Evolutionary conservation across 2,888 invertebrate genomes (phyloP), one percentile per base, ranked within the genome.

Genomic region (Pyrrhia umbra): DNA sequence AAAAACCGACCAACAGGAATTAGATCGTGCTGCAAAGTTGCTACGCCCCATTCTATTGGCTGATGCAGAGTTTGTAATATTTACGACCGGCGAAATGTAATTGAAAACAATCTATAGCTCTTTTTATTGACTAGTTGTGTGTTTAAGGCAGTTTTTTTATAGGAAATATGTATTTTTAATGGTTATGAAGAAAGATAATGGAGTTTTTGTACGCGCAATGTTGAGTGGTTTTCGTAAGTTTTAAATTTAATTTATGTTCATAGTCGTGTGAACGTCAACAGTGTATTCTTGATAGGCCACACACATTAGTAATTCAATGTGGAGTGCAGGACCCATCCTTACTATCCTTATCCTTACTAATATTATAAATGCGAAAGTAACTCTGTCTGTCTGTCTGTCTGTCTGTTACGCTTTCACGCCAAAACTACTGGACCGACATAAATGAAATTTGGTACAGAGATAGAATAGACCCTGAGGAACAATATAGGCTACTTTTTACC

Each of bases 11-110:
- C 65, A 77, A 72, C 75, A 54, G 59, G 43, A 79, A 68, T 77
- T 80, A 79, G 81, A 78, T 75, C 64, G 56, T 71, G 71, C 70
- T 68, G 70, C 78, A 83, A 79, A 79, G 78, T 84, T 82, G 78
- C 81, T 58, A 13, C 39, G 57, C 54, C 47, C 39, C 60, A 18
- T 70, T 62, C 84, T 79, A 87, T 85, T 83, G 86, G 74, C 45
- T 51, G 68, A 69, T 60, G 40, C 39, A 78, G 73, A 74, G 63
- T 76, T 69, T 46, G 23, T 67, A 69, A 50, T 43, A 49, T 88
- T 88, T 85, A 88, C 83, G 83, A 82, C 70, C 58, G 75, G 20
- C 74, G 21, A 76, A 75, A 75, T 68, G 79, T 86, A 88, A 87
- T 88, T 86, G 84, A 84, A 87, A 85, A 83, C 78, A 73, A 80